A percentile compares a stretch with the other conserved stretches of the same genome.
phyloP scores from a whole-genome alignment of 2,888 invertebrate species.

The Ptychoptera contaminata region DNA sequence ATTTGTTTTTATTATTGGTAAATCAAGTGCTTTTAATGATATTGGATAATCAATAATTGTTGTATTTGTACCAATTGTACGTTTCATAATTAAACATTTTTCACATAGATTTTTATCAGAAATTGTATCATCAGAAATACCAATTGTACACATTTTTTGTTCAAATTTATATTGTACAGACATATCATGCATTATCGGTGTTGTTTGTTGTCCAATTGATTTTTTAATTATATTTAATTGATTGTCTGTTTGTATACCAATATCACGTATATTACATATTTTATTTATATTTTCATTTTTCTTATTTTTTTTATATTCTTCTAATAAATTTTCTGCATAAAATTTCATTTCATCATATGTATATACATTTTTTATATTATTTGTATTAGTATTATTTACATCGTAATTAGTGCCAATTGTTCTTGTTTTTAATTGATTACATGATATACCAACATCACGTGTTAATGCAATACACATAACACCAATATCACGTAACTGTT shows the following conservation, averaged over 20 bases:
- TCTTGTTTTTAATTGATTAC: constrained; percentile 23
- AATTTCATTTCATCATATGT: constrained; percentile 25
- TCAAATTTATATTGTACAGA: constrained; percentile 17
- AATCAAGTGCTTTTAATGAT: constrained; percentile 32
- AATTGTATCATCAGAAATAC: constrained; percentile 35
- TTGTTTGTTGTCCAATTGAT: constrained; percentile 28
- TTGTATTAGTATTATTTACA: constrained; percentile 7
- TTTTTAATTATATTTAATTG: constrained; percentile 16
- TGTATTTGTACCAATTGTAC: constrained; percentile 43
- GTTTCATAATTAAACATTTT: constrained; percentile 34
- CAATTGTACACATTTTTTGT: constrained; percentile 33
- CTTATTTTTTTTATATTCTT: constrained; percentile 1
- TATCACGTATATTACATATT: not conserved
- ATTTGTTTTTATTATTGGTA: constrained; percentile 29
- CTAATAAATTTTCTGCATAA: constrained; percentile 18
- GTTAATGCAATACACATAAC: constrained; percentile 46
- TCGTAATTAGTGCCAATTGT: constrained; percentile 19
- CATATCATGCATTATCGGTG: constrained; percentile 16
- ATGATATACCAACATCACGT: constrained; percentile 45
- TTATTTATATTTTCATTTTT: too few relatives aligned
- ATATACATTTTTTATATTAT: constrained; percentile 20
- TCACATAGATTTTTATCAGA: constrained; percentile 34
- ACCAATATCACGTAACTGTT: constrained; percentile 40
- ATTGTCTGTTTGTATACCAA: constrained; percentile 2
- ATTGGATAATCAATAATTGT: constrained; percentile 31